Evolutionary conservation across 92 coral and sea anemone species (phyloP), one percentile per base, ranked within the genome.

Genomic region (Palythoa heliodiscus): DNA sequence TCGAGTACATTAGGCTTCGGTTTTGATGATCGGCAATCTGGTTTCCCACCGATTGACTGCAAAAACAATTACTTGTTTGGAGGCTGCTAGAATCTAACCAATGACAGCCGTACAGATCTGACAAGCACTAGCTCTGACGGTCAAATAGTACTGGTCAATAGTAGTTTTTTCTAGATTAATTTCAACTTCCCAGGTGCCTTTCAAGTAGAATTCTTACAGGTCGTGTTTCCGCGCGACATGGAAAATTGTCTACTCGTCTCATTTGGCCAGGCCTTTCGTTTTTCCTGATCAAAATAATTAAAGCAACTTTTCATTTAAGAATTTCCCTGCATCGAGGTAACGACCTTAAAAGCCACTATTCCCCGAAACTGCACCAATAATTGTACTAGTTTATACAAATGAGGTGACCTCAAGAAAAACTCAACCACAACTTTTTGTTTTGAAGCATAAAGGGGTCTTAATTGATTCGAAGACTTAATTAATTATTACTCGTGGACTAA

Each of bases 181-280:
- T 57, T 17, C n/a, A 57, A 4, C 63, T 57, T 57, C 63, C 16
- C 63, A 17, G 63, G 63, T 57, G 63, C 63, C 63, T 57, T 57
- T 57, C 63, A 2, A 57, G 9, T 3, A 57, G 63, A 57, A 57
- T 57, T 57, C 63, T 57, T 57, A 57, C 63, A 57, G 14, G 3
- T 57, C 63, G 63, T 57, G 63, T 57, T 57, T 57, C 63, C 63
- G 63, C 63, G 63, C 63, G 63, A 57, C 63, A 57, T 57, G 63
- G 63, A 57, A 10, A n/a, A n/a, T n/a, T n/a, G n/a, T n/a, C n/a
- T n/a, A n/a, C n/a, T n/a, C n/a, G n/a, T n/a, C n/a, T n/a, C n/a
- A n/a, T n/a, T n/a, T n/a, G n/a, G n/a, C n/a, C n/a, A n/a, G n/a
- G n/a, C n/a, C n/a, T n/a, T n/a, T n/a, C n/a, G n/a, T n/a, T n/a